phyloP scores from a whole-genome alignment of 92 coral and sea anemone species.

The Palythoa caribaeorum region DNA sequence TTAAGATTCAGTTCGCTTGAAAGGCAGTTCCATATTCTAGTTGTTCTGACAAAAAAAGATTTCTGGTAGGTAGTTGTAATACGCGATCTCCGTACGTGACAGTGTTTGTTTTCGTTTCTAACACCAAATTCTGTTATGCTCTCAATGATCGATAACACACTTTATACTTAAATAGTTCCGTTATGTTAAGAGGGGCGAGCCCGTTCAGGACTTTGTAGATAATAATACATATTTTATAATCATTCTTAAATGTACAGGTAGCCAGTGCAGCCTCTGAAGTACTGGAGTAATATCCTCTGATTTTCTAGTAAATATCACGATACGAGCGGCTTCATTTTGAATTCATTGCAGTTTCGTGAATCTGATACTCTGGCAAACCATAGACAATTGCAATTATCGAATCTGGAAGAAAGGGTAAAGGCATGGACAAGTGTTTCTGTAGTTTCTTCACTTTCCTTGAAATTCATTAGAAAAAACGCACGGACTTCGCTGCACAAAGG shows the following conservation, averaged over 20 bases:
- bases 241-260: conserved; percentile 35
- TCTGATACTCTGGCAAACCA: conserved; percentile 36
- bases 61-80: too few relatives aligned
- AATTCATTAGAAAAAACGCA: too few relatives aligned
- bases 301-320: conserved; percentile 27
- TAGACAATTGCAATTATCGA: conserved; percentile 23
- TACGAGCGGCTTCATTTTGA: conserved; percentile 39
- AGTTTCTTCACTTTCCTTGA: neutral
- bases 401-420: conserved; percentile 13
- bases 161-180: conserved; percentile 34
- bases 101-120: neutral
- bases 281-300: conserved; percentile 36
- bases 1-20: too few relatives aligned
- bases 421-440: conserved; percentile 26
- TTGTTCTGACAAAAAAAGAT: too few relatives aligned
- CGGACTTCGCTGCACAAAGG: too few relatives aligned
- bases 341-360: conserved; percentile 23
- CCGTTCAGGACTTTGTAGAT: conserved; percentile 26
- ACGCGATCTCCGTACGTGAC: neutral
- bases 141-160: neutral
- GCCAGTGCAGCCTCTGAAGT: conserved; percentile 40
- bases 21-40: too few relatives aligned
- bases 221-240: conserved; percentile 27
- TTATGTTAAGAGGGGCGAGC: conserved; percentile 31
- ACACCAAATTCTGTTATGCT: neutral